Base-by-base conservation (phyloP, 2,888 invertebrate genomes). In the Hipparchia semele region DNA sequence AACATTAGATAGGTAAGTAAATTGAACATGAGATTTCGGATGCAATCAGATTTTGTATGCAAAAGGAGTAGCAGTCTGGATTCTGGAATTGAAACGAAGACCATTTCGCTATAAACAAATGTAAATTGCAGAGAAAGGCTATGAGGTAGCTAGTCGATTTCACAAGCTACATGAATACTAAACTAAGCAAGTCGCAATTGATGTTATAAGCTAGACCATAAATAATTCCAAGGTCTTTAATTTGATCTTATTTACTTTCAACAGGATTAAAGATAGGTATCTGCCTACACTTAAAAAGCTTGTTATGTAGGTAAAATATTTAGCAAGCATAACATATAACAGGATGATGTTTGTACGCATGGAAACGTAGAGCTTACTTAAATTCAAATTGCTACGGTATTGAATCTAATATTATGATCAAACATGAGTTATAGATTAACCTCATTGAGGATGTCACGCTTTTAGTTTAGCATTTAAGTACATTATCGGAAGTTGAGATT, bases 51-150 rank as follows among this genome's bases (percentile, higher is more conserved):
- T 73, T 70, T 70, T 64, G 73, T 73, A 73, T 71, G 68, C 74
- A 71, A 71, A 49, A 73, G 65, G 60, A 70, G 69, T 70, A 72
- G 72, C 72, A 62, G 72, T 66, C 69, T 58, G 66, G 68, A 73
- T 65, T 73, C 72, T 71, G 70, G 71, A 74, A 71, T 75, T 45
- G 64, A 61, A 76, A 49, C 46, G 70, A 65, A 70, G 56, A 62
- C 64, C 70, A 74, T 76, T 75, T 72, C 68, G 70, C 68, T 73
- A 71, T 75, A 74, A 74, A 77, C 77, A 72, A 75, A 77, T 75
- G 78, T 73, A 75, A 77, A 77, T 79, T 74, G 67, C 69, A 74
- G 79, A 78, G 79, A 79, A 79, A 79, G 77, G 77, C 74, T 70
- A 73, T 73, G 71, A 73, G 69, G 74, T 71, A 74, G 39, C 39